A percentile compares a stretch with the other conserved stretches of the same genome.
Conservation (phyloP, 2,113 vertebrate genomes). For the Forbesichthys agassizii region DNA sequence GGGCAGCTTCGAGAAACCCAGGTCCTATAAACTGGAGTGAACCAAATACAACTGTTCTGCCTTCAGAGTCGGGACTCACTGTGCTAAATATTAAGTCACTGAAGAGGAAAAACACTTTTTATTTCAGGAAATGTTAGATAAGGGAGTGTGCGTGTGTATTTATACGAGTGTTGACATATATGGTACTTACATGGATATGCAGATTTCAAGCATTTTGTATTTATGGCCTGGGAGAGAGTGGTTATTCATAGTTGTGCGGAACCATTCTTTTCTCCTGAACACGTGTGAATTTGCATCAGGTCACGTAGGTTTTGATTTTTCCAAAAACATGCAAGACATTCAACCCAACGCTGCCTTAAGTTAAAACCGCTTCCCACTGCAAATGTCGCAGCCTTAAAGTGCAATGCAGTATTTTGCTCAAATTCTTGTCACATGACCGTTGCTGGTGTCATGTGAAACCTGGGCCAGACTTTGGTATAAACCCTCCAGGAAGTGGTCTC, state of each 20-base stretch:
- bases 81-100: slow-evolving; percentile 76
- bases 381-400: slow-evolving; percentile 91
- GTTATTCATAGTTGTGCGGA: slow-evolving; percentile 34
- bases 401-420: slow-evolving; percentile 70
- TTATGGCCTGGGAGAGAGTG: slow-evolving; percentile 59
- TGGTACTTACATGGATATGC: slow-evolving; percentile 42
- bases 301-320: slow-evolving; percentile 52
- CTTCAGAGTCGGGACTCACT: slow-evolving; percentile 89
- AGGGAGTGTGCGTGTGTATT: slow-evolving; percentile 11
- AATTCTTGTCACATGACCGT: too few relatives aligned
- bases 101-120: slow-evolving; percentile 44
- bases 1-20: slow-evolving; percentile 12
- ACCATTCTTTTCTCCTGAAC: slow-evolving; percentile 34
- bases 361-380: slow-evolving; percentile 87
- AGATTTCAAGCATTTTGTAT: slow-evolving; percentile 58
- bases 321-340: slow-evolving; percentile 72
- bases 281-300: slow-evolving; percentile 25
- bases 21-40: slow-evolving; percentile 68
- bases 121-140: slow-evolving; percentile 35
- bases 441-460: too few relatives aligned
- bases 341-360: slow-evolving; percentile 90
- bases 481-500: too few relatives aligned
- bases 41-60: slow-evolving; percentile 87
- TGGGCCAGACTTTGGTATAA: too few relatives aligned
- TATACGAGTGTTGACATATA: slow-evolving; percentile 43